Evolutionary conservation across 2,113 vertebrate genomes (phyloP), one percentile per base, ranked within the genome.

Genomic region (Pluvianellus socialis): DNA sequence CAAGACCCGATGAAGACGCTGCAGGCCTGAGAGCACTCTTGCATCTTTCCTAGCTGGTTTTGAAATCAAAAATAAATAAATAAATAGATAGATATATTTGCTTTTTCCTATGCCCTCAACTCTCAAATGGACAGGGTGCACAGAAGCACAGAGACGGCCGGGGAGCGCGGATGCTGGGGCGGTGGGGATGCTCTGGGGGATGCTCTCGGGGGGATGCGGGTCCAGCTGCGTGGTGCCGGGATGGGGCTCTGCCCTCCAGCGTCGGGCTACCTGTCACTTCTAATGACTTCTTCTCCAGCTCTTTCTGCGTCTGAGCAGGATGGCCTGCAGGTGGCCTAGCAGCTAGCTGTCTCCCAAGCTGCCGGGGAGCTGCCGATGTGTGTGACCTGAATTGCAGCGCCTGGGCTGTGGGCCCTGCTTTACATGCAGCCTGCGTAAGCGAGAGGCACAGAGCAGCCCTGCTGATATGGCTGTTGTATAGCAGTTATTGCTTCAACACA

Each of bases 361-460:
- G 96, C 96, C 56, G 68, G 95, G 94, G 96, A 97, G 97, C 97
- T 91, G 98, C 93, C 92, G 83, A 35, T 72, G 88, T 95, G 91
- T 97, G 97, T 95, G 96, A 96, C 96, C 97, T 95, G 98, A 97
- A 97, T 98, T 95, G 91, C 96, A 84, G 97, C 44, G 63, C 76
- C n/a, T 19, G 92, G 68, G 91, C 94, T 95, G 75, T n/a, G 59
- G 92, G 97, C 68, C 65, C 97, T 98, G 98, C 96, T 98, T 98
- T 95, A 96, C 98, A 98, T 98, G 98, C 98, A 97, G 98, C 35
- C 10, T 23, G 97, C 89, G 94, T 98, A 97, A 94, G 97, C 96
- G 58, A 97, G 91, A 98, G 97, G 97, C 97, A 96, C 97, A 86
- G 96, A 97, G 96, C 96, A 96, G 96, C 97, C 96, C 96, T 91